Conservation (phyloP, 2,888 invertebrate species). For the Trachelus tabidus region DNA sequence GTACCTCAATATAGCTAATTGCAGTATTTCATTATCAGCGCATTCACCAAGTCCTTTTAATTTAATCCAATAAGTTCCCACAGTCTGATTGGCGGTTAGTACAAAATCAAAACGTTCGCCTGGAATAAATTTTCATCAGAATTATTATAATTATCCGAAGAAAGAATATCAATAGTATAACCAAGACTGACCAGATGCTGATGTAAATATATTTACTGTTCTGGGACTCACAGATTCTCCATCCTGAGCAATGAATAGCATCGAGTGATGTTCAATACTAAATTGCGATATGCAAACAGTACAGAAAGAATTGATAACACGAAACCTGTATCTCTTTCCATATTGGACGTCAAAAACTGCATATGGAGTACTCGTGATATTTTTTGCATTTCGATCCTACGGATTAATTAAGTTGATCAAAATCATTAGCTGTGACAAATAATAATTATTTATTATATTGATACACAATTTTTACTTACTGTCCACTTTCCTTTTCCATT, state of each 20-base stretch:
- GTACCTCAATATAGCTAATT: slow-evolving; percentile 68
- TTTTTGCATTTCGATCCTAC: slow-evolving; percentile 15
- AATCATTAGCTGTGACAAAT: not conserved
- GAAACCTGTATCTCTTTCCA: slow-evolving; percentile 68
- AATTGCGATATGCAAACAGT: slow-evolving; percentile 68
- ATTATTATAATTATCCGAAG: not conserved
- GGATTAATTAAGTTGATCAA: not conserved
- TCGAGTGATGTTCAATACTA: slow-evolving; percentile 66
- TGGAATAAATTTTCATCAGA: slow-evolving; percentile 45
- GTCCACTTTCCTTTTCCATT: slow-evolving; percentile 55
- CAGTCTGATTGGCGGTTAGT: slow-evolving; percentile 64
- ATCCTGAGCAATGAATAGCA: slow-evolving; percentile 69
- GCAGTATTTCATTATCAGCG: slow-evolving; percentile 52
- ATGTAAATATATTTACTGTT: slow-evolving; percentile 60
- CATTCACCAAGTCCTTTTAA: slow-evolving; percentile 68
- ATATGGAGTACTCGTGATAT: slow-evolving; percentile 15
- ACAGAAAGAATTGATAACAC: slow-evolving; percentile 69
- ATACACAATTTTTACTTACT: slow-evolving; percentile 31
- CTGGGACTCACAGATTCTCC: slow-evolving; percentile 68
- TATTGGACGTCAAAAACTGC: slow-evolving; percentile 54
- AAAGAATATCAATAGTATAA: not conserved
- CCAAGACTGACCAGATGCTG: slow-evolving; percentile 67
- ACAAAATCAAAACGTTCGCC: slow-evolving; percentile 76
- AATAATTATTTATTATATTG: not conserved
- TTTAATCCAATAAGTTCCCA: slow-evolving; percentile 69